Evolutionary conservation across 2,797 vertebrate species (phyloP), one percentile per base, ranked within the genome.

Genomic region (Hypotaenidia okinawae): DNA sequence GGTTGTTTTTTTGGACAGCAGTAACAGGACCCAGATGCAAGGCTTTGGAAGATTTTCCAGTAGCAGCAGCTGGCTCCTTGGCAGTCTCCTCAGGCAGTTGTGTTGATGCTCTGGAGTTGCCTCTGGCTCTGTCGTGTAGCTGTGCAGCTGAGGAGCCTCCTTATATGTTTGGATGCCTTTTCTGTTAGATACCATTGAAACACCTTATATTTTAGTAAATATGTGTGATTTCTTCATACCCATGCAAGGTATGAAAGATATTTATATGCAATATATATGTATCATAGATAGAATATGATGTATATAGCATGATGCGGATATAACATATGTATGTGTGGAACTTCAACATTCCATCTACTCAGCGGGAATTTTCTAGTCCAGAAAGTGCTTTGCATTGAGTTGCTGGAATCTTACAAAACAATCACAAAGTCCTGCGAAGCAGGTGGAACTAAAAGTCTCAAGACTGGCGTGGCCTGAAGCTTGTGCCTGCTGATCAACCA

Each of bases 61-160:
- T 28, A 93, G 95, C 76, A 97, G 96, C 97, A 97, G 96, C 96
- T 97, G 97, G 84, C 87, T 95, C 35, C 73, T 92, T 96, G 94
- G 96, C 95, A 96, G 93, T 72, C 80, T 97, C 94, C 90, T 96
- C 90, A 39, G 94, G 96, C 96, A 64, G 77, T 94, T 95, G 74
- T 92, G 89, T 86, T 93, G 86, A 89, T 93, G 91, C 78, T 94
- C 83, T 94, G 51, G 89, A 96, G 90, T 62, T 95, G 91, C 93
- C 93, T 84, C 91, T 87, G 68, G 79, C 79, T 92, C 70, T 92
- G 68, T 94, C 93, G 47, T 6, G 61, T 91, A 95, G 55, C 7
- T 6, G 67, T 35, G 83, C 91, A 95, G 91, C 76, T 95, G 77
- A 90, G 70, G 62, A 89, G 24, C 59, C 68, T 87, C 37, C 62